These are phyloP conservation scores for Limnephilus lunatus DNA, from an alignment of 2,888 invertebrate species.

Conservation along the genomic window DNA sequence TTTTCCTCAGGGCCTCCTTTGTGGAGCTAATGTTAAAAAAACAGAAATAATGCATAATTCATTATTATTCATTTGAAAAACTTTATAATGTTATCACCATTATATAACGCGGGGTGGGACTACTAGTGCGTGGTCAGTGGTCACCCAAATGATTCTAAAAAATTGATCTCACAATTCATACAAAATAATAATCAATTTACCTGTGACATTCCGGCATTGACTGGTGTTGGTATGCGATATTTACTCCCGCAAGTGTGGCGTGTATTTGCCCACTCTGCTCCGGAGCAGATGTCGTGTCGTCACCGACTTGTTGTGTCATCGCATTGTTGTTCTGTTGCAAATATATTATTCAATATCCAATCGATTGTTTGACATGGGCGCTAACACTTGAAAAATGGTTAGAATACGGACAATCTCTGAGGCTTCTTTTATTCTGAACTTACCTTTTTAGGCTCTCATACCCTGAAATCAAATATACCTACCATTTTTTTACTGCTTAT, in stretches of 20 bases:
- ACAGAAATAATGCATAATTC: no score
- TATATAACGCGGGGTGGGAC: not conserved
- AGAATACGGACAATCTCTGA: not conserved
- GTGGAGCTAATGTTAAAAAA: no score
- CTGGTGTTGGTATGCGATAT: not conserved
- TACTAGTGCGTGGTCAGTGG: not conserved
- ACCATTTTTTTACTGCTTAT: no score
- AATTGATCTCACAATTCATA: not conserved
- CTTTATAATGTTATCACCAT: no score
- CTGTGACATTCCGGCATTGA: not conserved
- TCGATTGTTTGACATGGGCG: not conserved
- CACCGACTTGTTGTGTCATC: constrained; percentile 22
- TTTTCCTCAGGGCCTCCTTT: no score
- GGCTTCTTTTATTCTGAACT: no score
- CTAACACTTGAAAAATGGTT: not conserved
- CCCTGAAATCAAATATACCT: no score
- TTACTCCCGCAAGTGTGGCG: not conserved
- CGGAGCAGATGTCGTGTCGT: constrained; percentile 6
- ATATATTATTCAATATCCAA: constrained; percentile 10
- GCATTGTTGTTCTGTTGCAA: constrained; percentile 10
- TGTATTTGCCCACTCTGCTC: not conserved
- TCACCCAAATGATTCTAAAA: no score
- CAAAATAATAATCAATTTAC: not conserved
- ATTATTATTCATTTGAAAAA: no score
- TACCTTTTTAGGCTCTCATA: no score